A percentile compares a stretch with the other conserved stretches of the same genome.
Conservation (phyloP, 2,113 vertebrate genomes). For the Perognathus longimembris region DNA sequence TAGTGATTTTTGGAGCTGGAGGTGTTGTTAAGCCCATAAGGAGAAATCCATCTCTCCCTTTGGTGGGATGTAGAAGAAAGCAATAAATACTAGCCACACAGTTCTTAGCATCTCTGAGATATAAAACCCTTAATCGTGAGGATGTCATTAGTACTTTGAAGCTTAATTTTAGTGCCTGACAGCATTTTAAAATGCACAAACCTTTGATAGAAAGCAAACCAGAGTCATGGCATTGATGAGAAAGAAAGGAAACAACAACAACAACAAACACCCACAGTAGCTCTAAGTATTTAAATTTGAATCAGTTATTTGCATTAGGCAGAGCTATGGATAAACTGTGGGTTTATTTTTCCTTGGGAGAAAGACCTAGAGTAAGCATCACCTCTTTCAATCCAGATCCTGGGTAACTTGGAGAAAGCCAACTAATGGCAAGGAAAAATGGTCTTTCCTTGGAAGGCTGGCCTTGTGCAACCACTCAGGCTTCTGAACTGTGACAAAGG, state of each 20-base stretch:
- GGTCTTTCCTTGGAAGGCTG: slow-evolving; percentile 65
- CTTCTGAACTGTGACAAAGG: slow-evolving; percentile 67
- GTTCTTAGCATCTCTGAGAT: slow-evolving; percentile 82
- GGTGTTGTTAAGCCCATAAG: background rate
- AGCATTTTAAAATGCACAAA: slow-evolving; percentile 81
- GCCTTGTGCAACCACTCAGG: slow-evolving; percentile 61
- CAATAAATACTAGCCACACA: slow-evolving; percentile 82
- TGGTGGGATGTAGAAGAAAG: slow-evolving; percentile 46
- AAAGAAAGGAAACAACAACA: slow-evolving; percentile 78
- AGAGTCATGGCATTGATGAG: slow-evolving; percentile 76
- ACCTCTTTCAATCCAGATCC: slow-evolving; percentile 79
- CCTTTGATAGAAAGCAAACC: slow-evolving; percentile 85
- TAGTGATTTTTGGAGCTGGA: background rate
- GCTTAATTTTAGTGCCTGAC: slow-evolving; percentile 88
- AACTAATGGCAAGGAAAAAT: slow-evolving; percentile 66
- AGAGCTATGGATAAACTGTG: slow-evolving; percentile 80
- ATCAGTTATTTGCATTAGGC: slow-evolving; percentile 84
- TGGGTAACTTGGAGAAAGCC: slow-evolving; percentile 73
- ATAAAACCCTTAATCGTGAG: slow-evolving; percentile 87
- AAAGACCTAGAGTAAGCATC: slow-evolving; percentile 81
- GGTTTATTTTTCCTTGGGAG: slow-evolving; percentile 80
- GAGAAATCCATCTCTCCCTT: slow-evolving; percentile 31
- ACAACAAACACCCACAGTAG: no score
- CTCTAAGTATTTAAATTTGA: slow-evolving; percentile 87
- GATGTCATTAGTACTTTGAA: slow-evolving; percentile 87